These are phyloP conservation scores for Nothocercus nigrocapillus DNA, from an alignment of 2,113 vertebrate genomes.

Conservation along the genomic window DNA sequence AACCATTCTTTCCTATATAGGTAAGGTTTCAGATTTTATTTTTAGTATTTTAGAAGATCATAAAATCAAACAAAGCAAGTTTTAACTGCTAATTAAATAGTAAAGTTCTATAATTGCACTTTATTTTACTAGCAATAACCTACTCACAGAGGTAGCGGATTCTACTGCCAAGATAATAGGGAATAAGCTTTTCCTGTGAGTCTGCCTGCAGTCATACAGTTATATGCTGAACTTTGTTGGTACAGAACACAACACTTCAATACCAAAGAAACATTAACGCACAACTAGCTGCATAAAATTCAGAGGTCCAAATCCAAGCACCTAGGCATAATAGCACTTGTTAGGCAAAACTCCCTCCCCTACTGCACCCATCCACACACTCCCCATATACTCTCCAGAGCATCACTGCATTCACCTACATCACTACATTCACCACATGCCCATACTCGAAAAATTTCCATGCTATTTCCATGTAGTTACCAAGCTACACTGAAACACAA, in stretches of 20 bases:
- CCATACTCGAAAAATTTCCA: not conserved
- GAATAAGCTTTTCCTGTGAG: not conserved
- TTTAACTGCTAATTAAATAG: not conserved
- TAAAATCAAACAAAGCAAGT: not conserved
- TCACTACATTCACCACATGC: not conserved
- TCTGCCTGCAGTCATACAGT: not conserved
- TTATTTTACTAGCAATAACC: not conserved
- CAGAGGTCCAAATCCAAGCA: not conserved
- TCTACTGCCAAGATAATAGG: not conserved
- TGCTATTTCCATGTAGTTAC: not conserved
- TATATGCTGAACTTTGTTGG: not conserved
- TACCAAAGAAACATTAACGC: not conserved
- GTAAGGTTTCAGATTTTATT: not conserved
- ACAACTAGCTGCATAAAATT: not conserved
- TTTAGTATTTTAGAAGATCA: not conserved
- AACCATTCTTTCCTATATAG: not conserved
- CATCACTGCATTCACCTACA: not conserved
- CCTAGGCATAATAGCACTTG: not conserved
- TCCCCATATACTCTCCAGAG: not conserved
- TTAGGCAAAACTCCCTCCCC: not conserved
- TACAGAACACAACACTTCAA: not conserved
- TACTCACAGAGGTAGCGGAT: not conserved
- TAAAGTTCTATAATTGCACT: not conserved
- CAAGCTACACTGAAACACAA: not conserved
- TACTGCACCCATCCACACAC: too few species aligned